Evolutionary conservation across 2,113 vertebrate genomes (phyloP), one percentile per base, ranked within the genome.

Genomic region (Tylochromis polylepis): DNA sequence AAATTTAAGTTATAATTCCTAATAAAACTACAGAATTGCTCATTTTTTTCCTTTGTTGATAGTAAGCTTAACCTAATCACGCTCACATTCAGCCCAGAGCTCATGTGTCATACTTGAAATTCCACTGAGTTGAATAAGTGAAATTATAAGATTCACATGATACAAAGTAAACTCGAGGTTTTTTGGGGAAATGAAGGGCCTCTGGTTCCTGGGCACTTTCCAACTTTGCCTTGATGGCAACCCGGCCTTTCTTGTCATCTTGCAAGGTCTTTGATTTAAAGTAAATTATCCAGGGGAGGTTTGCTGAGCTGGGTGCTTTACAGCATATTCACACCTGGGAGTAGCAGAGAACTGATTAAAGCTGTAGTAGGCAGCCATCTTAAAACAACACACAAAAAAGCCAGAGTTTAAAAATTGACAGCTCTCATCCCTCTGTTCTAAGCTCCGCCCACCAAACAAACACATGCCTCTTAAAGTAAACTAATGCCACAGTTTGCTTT

Each of bases 231-330:
- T 24, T 22, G 9, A 29, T 46, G 24, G 14, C n/a, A 49, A 77
- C 12, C 31, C 2, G 31, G 12, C 8, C 34, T 65, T 77, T 41
- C 41, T 14, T 14, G 22, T 67, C 27, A 16, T 18, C n/a, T 18
- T 78, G 79, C 38, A 16, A 59, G 15, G 11, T 34, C 7, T 46
- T 72, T 65, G 56, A 85, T 80, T n/a, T n/a, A n/a, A n/a, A n/a
- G 58, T 59, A 80, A 82, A 75, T 88, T 29, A 4, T 80, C 5
- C 27, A 11, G 15, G 31, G 5, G 14, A 36, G 5, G 15, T 85
- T 70, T 87, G 87, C 82, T 88, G 86, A 91, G 77, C 15, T 18
- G 6, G 6, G 3, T 60, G 34, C 75, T 56, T 90, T 79, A 12
- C 46, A 29, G 41, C 5, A 43, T 29, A 51, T 49, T 51, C 77